Evolutionary conservation across 2,888 invertebrate genomes (phyloP), one percentile per base, ranked within the genome.

Genomic region (Limnephilus lunatus): DNA sequence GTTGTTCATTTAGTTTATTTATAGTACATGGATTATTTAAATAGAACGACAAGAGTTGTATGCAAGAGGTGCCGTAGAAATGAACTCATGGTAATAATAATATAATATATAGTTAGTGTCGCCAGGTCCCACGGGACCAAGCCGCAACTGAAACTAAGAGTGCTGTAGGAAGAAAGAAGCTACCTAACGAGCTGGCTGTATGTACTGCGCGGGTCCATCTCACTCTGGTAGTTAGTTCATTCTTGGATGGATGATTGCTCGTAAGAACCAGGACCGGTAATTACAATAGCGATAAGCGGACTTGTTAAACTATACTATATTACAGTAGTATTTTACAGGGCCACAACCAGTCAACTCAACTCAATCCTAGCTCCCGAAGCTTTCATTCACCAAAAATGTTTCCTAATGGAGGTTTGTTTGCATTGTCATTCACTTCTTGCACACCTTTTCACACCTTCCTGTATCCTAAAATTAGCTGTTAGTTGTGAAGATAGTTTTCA

Each of bases 61-160:
- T 96, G 96, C 96, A 96, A 96, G 95, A 95, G 95, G 96, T 96
- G 96, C 96, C 96, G 96, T 96, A 95, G 96, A 96, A 96, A 96
- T 95, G 95, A 96, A 96, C 95, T 93, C 91, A 93, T 93, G 94
- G 95, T 95, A 95, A 96, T 95, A 95, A 91, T 93, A 93, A 93
- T 93, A 93, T 93, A 85, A 93, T 93, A 93, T 93, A 85, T 93
- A 93, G 91, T 93, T 90, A 93, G 92, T 92, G 92, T 91, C 96
- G 95, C 95, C 90, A 88, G 91, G 92, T 93, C 91, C 80, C 81
- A 86, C 32, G 83, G 31, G 93, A 93, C 92, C 92, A 95, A 95
- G 96, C 96, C 95, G 97, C 97, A 97, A 97, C 97, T 97, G 95
- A 97, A 97, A 97, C 96, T 97, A 97, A 97, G 96, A 96, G 97